Evolutionary conservation across 2,888 invertebrate genomes (phyloP), one percentile per base, ranked within the genome.

Genomic region (Clepsis dumicolana): DNA sequence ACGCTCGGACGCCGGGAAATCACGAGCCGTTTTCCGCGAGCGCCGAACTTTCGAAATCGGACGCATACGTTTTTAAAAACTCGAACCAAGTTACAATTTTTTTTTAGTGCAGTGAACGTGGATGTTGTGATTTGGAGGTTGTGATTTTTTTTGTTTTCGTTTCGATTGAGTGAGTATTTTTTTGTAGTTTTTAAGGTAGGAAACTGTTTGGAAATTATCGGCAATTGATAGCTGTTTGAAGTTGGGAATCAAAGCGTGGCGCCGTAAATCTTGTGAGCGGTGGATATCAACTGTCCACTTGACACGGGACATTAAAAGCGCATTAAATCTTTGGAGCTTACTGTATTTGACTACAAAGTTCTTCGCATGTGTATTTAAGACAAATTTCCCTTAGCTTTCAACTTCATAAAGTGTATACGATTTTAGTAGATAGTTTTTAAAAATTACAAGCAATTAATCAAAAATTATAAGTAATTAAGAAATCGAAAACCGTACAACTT

Each of bases 1-100:
- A 90, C 91, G 92, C 89, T 83, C 87, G 93, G 89, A 89, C 88
- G 91, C 90, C 89, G 93, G 91, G 91, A 91, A 93, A 93, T 90
- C 86, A 90, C 89, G 88, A 89, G 84, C 84, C 87, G 89, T 89
- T 92, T 91, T 91, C 83, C 89, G 91, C 89, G 90, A 75, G 80
- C 84, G 80, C 78, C 83, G 85, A 88, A 91, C 86, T 91, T 91
- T 88, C 21, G 48, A 21, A 48, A 16, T 85, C 85, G 85, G 81
- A 82, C 82, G 83, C 84, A 79, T 74, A 80, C 78, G 80, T 84
- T 71, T 68, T 74, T 72, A 64, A 63, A 74, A 71, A 70, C 71
- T 71, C 72, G 73, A 66, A 65, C 70, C 70, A 61, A 54, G 60
- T 66, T 60, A 68, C n/a, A n/a, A n/a, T n/a, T 50, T 64, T 71